Base-by-base conservation (phyloP, 2,797 vertebrate species). In the Tympanoctomys barrerae region DNA sequence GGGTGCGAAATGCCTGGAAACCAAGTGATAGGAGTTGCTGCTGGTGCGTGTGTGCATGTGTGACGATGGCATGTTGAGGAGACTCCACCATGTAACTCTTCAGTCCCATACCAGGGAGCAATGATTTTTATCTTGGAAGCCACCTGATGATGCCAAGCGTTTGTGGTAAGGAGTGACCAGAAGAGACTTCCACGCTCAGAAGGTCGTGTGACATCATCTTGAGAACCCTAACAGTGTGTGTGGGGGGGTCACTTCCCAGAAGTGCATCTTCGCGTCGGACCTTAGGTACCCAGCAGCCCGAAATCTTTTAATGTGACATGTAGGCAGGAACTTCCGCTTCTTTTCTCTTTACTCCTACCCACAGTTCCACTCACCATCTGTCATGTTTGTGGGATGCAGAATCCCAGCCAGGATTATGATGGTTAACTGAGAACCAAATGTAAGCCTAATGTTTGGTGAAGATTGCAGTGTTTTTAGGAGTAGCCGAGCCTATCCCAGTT, bases 371-470 rank as follows among this genome's bases (percentile, higher is more conserved):
- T 91, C 28, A 66, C 28, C 57, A 78, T 73, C 71, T 24, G 0
- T 90, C 39, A n/a, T 59, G 18, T 82, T 46, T 91, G 89, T 92
- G 49, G 33, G 71, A 31, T 13, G n/a, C 13, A 77, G 61, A 70
- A 26, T 52, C 16, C 21, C 12, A 0, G 66, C 39, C 19, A 79
- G 54, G n/a, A 61, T 94, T 71, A 24, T 42, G 26, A 94, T 92
- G 33, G 61, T 21, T 0, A 19, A 87, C 13, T 81, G 46, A 84
- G 86, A 96, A 90, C 24, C 83, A 36, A 71, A 42, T 33, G 0
- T 64, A 94, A 85, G 31, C n/a, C 88, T 88, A 1, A 81, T 68
- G 70, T 93, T 91, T 85, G 36, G 18, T 94, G 26, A 87, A 49
- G 66, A 33, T 62, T 77, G 94, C 89, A 33, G 64, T 87, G 62